Conservation (phyloP, 2,113 vertebrate genomes). For the Rafetus swinhoei region DNA sequence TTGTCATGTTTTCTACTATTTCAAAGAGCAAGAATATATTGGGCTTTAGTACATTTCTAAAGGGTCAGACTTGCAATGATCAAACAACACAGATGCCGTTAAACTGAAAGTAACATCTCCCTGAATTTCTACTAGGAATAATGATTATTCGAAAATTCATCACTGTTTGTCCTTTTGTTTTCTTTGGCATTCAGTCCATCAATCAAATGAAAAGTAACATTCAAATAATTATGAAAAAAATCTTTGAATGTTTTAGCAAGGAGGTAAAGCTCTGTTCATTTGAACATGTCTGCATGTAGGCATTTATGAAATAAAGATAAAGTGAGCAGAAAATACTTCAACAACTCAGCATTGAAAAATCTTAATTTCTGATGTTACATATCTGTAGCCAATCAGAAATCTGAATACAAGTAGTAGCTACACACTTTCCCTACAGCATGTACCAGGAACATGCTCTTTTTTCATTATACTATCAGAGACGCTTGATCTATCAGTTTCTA, state of each 20-base stretch:
- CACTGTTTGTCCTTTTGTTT: conserved; percentile 10
- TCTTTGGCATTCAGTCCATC: conserved; percentile 34
- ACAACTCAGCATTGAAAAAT: neutral
- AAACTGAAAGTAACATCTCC: conserved; percentile 38
- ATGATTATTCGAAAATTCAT: conserved; percentile 55
- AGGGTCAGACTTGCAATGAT: neutral
- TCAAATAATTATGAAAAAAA: conserved; percentile 11
- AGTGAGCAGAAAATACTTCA: neutral
- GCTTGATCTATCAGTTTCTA: conserved; percentile 85
- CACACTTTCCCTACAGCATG: conserved; percentile 11
- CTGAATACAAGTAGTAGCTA: conserved; percentile 7
- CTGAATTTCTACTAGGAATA: conserved; percentile 35
- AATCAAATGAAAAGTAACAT: conserved; percentile 27
- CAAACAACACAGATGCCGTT: conserved; percentile 8
- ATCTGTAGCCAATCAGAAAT: neutral
- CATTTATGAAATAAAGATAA: fast-evolving
- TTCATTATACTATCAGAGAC: conserved; percentile 70
- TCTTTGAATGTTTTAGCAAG: neutral
- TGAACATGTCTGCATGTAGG: neutral
- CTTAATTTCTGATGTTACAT: conserved; percentile 22
- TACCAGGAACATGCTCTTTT: conserved; percentile 63
- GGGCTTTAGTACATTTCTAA: conserved; percentile 11
- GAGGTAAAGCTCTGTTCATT: neutral
- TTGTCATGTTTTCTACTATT: neutral
- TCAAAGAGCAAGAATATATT: conserved; percentile 6